Percentiles rank a stretch among this genome's conserved stretches.
These are phyloP conservation scores for Hylyphantes graminicola DNA, from an alignment of 1,140 invertebrate genomes.

Conservation along the genomic window DNA sequence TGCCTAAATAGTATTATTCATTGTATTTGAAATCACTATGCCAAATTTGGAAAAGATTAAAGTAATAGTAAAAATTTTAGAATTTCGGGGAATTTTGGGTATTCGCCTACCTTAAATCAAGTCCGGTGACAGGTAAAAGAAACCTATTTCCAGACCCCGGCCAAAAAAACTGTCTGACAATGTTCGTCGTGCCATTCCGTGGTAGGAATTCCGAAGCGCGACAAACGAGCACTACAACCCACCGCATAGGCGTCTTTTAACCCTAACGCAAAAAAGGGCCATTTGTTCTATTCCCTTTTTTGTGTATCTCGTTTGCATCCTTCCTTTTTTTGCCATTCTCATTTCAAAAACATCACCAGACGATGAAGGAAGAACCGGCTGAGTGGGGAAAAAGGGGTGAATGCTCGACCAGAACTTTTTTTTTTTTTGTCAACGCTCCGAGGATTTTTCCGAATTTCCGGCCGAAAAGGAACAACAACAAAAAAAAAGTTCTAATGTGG, in stretches of 20 bases:
- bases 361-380: constrained; percentile 51
- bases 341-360: background rate
- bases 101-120: too few relatives aligned
- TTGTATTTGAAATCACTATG: too few relatives aligned
- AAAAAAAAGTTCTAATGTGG: background rate
- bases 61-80: too few relatives aligned
- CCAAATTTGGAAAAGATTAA: too few relatives aligned
- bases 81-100: too few relatives aligned
- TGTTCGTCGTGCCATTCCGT: constrained; percentile 6
- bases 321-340: constrained; percentile 10
- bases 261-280: background rate
- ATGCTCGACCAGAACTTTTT: constrained; percentile 41
- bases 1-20: too few relatives aligned
- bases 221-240: constrained; percentile 8
- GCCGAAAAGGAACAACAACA: constrained; percentile 26
- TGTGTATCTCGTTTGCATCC: constrained; percentile 8
- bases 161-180: background rate
- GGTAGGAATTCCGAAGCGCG: constrained; percentile 8
- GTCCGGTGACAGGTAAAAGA: too few relatives aligned
- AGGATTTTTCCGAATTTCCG: constrained; percentile 50
- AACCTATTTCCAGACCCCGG: too few relatives aligned
- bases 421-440: constrained; percentile 30
- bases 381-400: constrained; percentile 46
- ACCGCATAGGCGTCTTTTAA: constrained; percentile 22
- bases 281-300: constrained; percentile 2